phyloP scores from a whole-genome alignment of 2,797 vertebrate genomes.

The Pterois miles region DNA sequence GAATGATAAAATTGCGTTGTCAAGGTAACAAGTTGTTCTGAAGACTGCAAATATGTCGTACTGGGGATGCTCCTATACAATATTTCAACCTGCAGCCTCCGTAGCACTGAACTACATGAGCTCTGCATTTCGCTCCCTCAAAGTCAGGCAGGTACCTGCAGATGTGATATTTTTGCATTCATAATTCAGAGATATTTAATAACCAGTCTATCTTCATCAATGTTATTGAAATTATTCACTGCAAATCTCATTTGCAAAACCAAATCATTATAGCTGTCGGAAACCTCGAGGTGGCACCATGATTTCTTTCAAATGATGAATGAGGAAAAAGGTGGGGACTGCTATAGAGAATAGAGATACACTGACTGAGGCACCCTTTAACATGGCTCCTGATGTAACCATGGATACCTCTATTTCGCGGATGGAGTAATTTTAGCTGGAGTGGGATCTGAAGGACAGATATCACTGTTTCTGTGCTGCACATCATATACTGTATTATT shows the following conservation, averaged over 20 bases:
- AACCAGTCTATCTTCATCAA: constrained; percentile 55
- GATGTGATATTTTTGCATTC: constrained; percentile 56
- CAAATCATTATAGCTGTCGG: constrained; percentile 51
- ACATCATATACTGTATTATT: constrained; percentile 53
- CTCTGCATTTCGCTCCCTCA: constrained; percentile 47
- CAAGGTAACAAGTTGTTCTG: constrained; percentile 87
- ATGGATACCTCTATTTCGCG: constrained; percentile 86
- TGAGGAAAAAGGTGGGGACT: constrained; percentile 73
- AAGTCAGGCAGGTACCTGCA: constrained; percentile 51
- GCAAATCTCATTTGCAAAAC: constrained; percentile 62
- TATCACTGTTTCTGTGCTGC: constrained; percentile 63
- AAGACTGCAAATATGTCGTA: constrained; percentile 79
- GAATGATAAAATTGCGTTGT: constrained; percentile 88
- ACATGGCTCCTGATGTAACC: constrained; percentile 86
- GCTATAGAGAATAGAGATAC: constrained; percentile 74
- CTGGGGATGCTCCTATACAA: constrained; percentile 73
- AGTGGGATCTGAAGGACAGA: constrained; percentile 79
- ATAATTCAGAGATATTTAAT: constrained; percentile 70
- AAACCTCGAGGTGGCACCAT: constrained; percentile 64
- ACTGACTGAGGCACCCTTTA: constrained; percentile 74
- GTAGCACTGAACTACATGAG: constrained; percentile 29
- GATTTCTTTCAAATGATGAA: constrained; percentile 75
- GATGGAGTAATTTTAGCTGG: constrained; percentile 85
- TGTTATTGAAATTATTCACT: constrained; percentile 49
- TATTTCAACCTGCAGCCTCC: constrained; percentile 65